Conservation (phyloP, 2,113 vertebrate genomes). For the Tragelaphus scriptus region DNA sequence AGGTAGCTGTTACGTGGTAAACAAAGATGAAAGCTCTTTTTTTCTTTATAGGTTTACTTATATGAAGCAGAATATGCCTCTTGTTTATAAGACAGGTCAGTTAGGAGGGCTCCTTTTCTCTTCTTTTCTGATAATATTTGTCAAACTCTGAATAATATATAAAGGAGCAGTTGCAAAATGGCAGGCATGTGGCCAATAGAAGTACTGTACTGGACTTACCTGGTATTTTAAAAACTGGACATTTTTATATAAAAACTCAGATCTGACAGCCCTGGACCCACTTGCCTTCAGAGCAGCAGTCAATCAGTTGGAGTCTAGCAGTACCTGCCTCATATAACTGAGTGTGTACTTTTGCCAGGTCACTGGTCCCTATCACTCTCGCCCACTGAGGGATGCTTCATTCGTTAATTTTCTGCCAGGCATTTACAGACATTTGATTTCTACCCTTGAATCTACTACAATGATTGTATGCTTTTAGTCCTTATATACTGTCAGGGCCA, state of each 20-base stretch:
- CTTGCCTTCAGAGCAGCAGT: neutral
- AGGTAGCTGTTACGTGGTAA: slow-evolving; percentile 68
- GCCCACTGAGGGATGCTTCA: neutral
- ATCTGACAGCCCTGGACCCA: neutral
- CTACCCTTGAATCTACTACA: neutral
- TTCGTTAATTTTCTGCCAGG: neutral
- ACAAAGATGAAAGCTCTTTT: neutral
- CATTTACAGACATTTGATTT: neutral
- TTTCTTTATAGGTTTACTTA: neutral
- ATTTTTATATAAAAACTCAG: slow-evolving; percentile 23
- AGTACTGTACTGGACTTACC: neutral
- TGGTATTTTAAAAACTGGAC: neutral
- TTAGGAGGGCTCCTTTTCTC: neutral
- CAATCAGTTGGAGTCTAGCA: neutral
- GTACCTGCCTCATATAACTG: neutral
- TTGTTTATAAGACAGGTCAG: neutral
- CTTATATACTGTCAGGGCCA: neutral
- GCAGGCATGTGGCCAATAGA: neutral
- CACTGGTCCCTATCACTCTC: neutral
- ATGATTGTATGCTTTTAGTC: neutral
- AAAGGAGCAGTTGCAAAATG: slow-evolving; percentile 5
- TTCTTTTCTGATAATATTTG: slow-evolving; percentile 4
- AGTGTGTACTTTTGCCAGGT: neutral
- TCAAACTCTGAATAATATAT: neutral
- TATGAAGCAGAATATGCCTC: neutral